phyloP scores from a whole-genome alignment of 2,113 vertebrate genomes.

The Hoplias malabaricus region DNA sequence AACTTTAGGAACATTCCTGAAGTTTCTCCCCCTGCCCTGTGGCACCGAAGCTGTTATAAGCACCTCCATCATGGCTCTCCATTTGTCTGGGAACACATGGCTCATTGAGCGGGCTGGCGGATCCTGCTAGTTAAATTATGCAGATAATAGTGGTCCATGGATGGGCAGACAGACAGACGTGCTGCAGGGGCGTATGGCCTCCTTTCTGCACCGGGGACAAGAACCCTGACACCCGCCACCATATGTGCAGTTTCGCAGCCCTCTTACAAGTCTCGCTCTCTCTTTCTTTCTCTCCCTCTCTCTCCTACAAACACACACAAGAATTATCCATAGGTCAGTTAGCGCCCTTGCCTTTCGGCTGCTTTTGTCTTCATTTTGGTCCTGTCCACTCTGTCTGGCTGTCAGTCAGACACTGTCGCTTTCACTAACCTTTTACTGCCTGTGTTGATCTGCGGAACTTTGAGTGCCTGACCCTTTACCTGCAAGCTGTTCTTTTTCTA shows the following conservation, averaged over 20 bases:
- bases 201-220: constrained; percentile 34
- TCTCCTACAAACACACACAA: not conserved
- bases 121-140: constrained; percentile 50
- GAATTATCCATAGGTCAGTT: not conserved
- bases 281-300: too few relatives aligned
- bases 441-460: not conserved
- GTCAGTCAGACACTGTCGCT: constrained; percentile 17
- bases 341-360: not conserved
- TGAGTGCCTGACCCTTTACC: constrained; percentile 28
- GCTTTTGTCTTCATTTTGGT: constrained; percentile 16
- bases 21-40: not conserved
- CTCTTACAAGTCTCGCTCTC: constrained; percentile 7
- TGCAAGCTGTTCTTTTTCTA: constrained; percentile 31
- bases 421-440: constrained; percentile 3
- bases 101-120: constrained; percentile 43
- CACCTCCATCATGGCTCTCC: constrained; percentile 12
- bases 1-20: constrained; percentile 8
- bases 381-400: not conserved
- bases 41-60: constrained; percentile 14
- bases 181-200: constrained; percentile 39
- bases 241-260: constrained; percentile 28
- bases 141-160: constrained; percentile 46
- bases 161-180: constrained; percentile 33
- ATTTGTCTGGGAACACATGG: constrained; percentile 48
- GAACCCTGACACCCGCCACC: constrained; percentile 36